Conservation (phyloP, 2,113 vertebrate genomes). For the Stegostoma tigrinum region DNA sequence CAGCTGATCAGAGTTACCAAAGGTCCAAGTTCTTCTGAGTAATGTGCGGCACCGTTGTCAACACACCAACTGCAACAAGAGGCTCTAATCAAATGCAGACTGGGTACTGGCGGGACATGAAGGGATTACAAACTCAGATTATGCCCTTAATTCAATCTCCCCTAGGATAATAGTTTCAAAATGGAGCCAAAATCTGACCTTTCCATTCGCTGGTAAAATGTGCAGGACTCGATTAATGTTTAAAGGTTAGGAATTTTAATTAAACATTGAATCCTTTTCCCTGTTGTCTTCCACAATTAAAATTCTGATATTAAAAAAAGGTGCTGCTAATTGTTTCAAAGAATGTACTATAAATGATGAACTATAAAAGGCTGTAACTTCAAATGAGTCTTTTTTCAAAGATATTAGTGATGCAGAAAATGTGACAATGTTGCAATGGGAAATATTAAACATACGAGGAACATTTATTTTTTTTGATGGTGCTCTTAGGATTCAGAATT, state of each 20-base stretch:
- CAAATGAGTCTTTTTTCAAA: neutral
- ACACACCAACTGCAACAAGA: neutral
- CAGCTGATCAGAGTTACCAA: neutral
- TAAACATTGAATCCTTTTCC: slow-evolving; percentile 24
- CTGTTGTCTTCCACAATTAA: slow-evolving; percentile 10
- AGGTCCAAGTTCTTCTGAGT: too few relatives aligned
- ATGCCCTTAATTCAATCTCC: neutral
- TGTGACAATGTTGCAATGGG: neutral
- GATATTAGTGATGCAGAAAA: neutral
- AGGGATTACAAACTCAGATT: neutral
- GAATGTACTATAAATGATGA: neutral
- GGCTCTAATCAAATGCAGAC: neutral
- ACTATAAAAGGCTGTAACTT: neutral
- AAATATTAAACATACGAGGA: neutral
- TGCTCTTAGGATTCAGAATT: slow-evolving; percentile 2
- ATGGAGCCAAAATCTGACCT: neutral
- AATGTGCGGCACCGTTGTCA: too few relatives aligned
- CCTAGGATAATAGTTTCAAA: slow-evolving; percentile 20
- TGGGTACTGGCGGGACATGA: neutral
- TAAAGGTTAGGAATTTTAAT: slow-evolving; percentile 35
- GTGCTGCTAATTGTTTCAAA: neutral
- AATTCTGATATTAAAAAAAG: neutral
- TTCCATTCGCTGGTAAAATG: neutral
- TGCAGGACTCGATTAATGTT: slow-evolving; percentile 11
- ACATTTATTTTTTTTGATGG: neutral